Evolutionary conservation across 2,888 invertebrate genomes (phyloP), one percentile per base, ranked within the genome.

Genomic region (Incurvaria masculella): DNA sequence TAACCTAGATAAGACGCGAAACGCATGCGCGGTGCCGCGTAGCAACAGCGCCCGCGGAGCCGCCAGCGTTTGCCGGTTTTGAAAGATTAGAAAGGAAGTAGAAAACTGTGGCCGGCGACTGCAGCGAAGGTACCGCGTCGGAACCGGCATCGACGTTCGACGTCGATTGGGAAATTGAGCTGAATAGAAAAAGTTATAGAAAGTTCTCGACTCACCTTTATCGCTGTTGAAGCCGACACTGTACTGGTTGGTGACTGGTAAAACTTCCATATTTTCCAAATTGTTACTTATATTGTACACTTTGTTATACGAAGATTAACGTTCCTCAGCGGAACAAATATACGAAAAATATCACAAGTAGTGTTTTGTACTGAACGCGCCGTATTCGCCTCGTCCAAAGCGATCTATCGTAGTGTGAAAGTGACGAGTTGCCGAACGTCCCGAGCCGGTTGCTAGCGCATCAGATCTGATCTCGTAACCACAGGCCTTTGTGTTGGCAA

Each of bases 211-310:
- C 83, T 81, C 72, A 87, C 87, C 87, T 86, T 86, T 85, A 68
- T 84, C 83, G 74, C 83, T 85, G 74, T 82, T 85, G 80, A 88
- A 89, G 80, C 86, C 85, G 68, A 87, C 87, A 72, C 82, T 84
- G 72, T 86, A 84, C 76, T 84, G 84, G 79, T 83, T 88, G 71
- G 85, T 85, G 69, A 88, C 85, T 69, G 88, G 85, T 70, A 89
- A 82, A 73, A 89, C 86, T 82, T 89, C 89, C 89, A 89, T 89
- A 70, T 82, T 84, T 64, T 78, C 73, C 74, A 74, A 74, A 74
- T 76, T 67, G 68, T 79, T 73, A 74, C 76, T 76, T 74, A 75
- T 75, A 71, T 75, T 76, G 78, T 76, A 75, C 79, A 79, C 79
- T 76, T 78, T 74, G 62, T 66, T 63, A 65, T 65, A 64, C 61